Conservation (phyloP, 2,888 invertebrate species). For the Dasypolia templi region DNA sequence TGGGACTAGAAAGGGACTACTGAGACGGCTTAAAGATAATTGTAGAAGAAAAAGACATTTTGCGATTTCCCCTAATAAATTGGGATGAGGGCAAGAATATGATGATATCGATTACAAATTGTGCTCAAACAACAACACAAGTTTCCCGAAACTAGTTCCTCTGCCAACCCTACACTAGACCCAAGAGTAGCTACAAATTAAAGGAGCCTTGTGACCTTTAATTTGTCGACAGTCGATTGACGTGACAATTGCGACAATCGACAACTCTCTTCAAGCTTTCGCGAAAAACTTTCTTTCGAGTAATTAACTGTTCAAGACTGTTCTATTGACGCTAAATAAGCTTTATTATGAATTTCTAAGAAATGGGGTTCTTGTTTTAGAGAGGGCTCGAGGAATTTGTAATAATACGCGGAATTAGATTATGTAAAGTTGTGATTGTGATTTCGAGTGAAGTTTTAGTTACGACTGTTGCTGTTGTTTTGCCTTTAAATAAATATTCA, state of each 20-base stretch:
- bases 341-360: slow-evolving; percentile 33
- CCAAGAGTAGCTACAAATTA: slow-evolving; percentile 64
- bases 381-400: slow-evolving; percentile 20
- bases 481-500: not conserved
- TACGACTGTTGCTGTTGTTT: slow-evolving; percentile 15
- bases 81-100: not conserved
- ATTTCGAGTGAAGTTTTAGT: slow-evolving; percentile 27
- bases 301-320: slow-evolving; percentile 52
- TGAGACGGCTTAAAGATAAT: not conserved
- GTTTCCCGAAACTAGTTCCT: not conserved
- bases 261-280: slow-evolving; percentile 49
- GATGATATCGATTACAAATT: not conserved
- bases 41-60: not conserved
- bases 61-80: not conserved
- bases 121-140: not conserved
- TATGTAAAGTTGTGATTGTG: slow-evolving; percentile 37
- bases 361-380: slow-evolving; percentile 29
- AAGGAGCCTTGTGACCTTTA: slow-evolving; percentile 57
- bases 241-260: slow-evolving; percentile 54
- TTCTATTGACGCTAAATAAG: slow-evolving; percentile 45
- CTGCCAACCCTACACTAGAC: slow-evolving; percentile 48
- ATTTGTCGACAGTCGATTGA: slow-evolving; percentile 64
- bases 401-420: slow-evolving; percentile 40
- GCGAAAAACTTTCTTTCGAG: slow-evolving; percentile 53
- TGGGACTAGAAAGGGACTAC: not conserved